Percentiles rank a stretch among this genome's conserved stretches.
These are phyloP conservation scores for Caenorhabditis briggsae DNA, from an alignment of 1,140 invertebrate species.

Conservation along the genomic window DNA sequence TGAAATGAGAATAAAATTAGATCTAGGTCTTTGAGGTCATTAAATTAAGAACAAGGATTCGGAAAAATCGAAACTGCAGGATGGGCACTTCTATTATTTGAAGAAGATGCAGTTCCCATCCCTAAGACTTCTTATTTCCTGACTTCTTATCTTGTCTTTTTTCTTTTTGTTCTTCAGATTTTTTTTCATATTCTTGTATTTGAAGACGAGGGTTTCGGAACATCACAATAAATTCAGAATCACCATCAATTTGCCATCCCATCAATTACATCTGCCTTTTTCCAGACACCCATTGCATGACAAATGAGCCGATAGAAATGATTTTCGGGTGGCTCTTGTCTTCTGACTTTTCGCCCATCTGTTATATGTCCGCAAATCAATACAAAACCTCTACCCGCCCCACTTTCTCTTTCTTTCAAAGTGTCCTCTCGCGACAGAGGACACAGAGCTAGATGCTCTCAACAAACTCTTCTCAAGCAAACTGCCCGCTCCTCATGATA, in stretches of 20 bases:
- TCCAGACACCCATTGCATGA: not conserved
- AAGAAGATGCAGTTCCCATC: no score
- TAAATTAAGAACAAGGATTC: not conserved
- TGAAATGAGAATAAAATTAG: not conserved
- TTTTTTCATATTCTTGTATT: no score
- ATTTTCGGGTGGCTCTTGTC: not conserved
- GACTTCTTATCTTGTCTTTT: no score
- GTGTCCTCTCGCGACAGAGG: not conserved
- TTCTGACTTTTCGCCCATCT: not conserved
- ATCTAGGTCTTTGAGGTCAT: no score
- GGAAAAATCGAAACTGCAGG: not conserved
- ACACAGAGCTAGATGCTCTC: not conserved
- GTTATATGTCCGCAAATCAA: conserved; percentile 50
- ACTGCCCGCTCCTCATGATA: conserved; percentile 34
- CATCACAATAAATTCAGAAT: no score
- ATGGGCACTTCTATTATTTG: no score
- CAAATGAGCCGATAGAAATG: not conserved
- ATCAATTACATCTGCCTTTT: not conserved
- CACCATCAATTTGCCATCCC: no score
- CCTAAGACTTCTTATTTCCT: no score
- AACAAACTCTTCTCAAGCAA: conserved; percentile 52
- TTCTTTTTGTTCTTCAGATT: no score
- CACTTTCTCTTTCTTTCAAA: conserved; percentile 1
- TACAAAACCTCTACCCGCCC: conserved; percentile 24
- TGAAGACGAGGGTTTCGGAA: no score